Evolutionary conservation across 2,797 vertebrate species (phyloP).

Genomic region (Labroides dimidiatus): DNA sequence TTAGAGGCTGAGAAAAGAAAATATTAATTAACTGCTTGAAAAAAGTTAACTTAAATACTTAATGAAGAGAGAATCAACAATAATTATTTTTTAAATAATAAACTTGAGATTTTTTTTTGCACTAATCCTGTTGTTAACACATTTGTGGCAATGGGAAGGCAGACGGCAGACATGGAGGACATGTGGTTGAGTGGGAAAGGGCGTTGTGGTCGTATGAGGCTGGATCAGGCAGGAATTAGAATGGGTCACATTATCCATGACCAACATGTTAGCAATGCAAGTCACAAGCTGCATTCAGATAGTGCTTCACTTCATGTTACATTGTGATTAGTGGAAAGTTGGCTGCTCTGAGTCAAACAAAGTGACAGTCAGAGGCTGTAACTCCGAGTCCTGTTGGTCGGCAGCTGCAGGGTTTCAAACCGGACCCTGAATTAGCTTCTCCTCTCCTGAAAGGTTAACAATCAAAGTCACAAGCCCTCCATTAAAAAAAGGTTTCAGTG

Average conservation of each 20-base stretch:
- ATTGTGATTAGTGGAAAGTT: conserved; percentile 34
- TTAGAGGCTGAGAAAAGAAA: background rate
- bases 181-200: conserved; percentile 1
- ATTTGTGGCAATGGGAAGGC: background rate
- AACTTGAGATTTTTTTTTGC: no score
- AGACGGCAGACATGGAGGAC: background rate
- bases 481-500: conserved; percentile 54
- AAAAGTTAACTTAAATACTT: no score
- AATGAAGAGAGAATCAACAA: no score
- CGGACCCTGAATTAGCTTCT: conserved; percentile 73
- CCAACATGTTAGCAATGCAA: conserved; percentile 49
- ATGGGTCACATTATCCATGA: conserved; percentile 39
- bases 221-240: background rate
- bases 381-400: conserved; percentile 33
- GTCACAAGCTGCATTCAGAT: conserved; percentile 53
- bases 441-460: conserved; percentile 60
- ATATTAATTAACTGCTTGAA: no score
- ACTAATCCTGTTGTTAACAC: background rate
- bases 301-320: conserved; percentile 23
- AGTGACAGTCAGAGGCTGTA: conserved; percentile 51
- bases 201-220: background rate
- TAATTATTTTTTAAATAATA: no score
- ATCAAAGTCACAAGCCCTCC: conserved; percentile 69
- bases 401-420: conserved; percentile 54
- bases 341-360: conserved; percentile 43